Evolutionary conservation across 1,140 invertebrate species (phyloP).

Genomic region (Orius laevigatus): DNA sequence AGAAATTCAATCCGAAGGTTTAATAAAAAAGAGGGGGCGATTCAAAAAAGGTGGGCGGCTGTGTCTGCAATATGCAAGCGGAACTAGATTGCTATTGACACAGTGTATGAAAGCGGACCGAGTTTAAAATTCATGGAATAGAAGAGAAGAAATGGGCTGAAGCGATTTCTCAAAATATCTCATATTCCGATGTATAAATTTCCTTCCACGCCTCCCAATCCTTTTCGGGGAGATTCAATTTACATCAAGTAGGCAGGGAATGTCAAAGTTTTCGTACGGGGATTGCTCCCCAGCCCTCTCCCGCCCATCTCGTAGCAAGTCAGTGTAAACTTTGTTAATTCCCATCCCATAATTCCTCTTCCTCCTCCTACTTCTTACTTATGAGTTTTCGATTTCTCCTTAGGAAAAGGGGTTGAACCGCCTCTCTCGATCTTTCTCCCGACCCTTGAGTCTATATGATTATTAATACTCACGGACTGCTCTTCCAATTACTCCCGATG

Average conservation of each 20-base stretch:
- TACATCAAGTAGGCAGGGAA: neutral
- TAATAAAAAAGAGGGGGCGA: neutral
- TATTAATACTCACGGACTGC: neutral
- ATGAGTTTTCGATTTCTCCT: constrained; percentile 1
- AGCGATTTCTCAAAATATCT: too few relatives aligned
- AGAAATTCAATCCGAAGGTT: neutral
- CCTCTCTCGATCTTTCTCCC: neutral
- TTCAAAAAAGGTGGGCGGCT: too few relatives aligned
- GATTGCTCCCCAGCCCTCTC: neutral
- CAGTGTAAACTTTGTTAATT: constrained; percentile 1
- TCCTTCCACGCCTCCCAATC: too few relatives aligned
- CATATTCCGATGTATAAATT: too few relatives aligned
- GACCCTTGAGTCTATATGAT: neutral
- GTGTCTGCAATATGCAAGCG: too few relatives aligned
- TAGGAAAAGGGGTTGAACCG: neutral
- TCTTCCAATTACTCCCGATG: constrained; percentile 1
- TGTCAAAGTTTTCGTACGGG: neutral
- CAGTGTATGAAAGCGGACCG: neutral
- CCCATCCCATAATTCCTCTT: neutral
- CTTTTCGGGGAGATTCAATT: neutral
- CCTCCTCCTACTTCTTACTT: neutral
- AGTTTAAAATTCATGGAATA: constrained; percentile 5
- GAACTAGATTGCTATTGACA: neutral
- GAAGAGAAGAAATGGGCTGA: neutral
- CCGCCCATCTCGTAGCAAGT: neutral